phyloP scores from a whole-genome alignment of 2,113 vertebrate genomes.

The rat (Rattus norvegicus) region GRCr8 NC_086022.1:155626501-155627000 shows the following conservation, averaged over 20 bases:
- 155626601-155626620: not conserved
- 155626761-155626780: not conserved
- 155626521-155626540: not conserved
- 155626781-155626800: not conserved
- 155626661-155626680: not conserved
- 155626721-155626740: not conserved
- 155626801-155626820: not conserved
- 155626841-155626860: not conserved
- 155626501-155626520: not conserved
- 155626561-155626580: not conserved
- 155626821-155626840: not conserved
- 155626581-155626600: not conserved
- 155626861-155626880: not conserved
- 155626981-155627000: too few relatives aligned
- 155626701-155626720: not conserved
- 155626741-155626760: not conserved
- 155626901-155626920: not conserved
- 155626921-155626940: not conserved
- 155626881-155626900: not conserved
- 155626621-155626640: not conserved
- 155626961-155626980: not conserved
- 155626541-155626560: not conserved
- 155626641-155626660: not conserved
- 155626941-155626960: not conserved
- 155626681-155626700: not conserved